phyloP scores from a whole-genome alignment of 2,888 invertebrate genomes.

The Lithophane semibrunnea region DNA sequence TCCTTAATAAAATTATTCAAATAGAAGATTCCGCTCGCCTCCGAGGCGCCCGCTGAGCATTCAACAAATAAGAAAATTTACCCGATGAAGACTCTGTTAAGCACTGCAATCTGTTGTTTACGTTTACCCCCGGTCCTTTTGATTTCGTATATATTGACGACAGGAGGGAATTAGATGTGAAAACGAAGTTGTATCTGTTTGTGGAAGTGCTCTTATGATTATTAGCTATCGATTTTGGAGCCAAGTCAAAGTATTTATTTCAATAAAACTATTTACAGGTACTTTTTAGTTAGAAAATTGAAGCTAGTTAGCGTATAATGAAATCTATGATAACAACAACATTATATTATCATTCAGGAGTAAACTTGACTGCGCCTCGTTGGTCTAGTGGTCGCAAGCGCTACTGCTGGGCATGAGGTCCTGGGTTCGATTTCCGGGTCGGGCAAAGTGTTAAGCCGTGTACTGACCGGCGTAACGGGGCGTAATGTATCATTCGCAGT shows the following conservation, averaged over 20 bases:
- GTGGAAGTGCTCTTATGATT: neutral
- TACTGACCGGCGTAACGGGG: no score
- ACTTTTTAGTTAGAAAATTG: neutral
- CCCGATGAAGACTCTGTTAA: slow-evolving; percentile 70
- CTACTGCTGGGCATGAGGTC: no score
- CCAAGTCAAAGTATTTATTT: neutral
- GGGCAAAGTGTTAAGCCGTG: no score
- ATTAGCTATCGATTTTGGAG: neutral
- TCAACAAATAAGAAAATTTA: slow-evolving; percentile 78
- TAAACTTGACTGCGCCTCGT: no score
- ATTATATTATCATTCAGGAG: neutral
- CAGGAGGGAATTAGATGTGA: slow-evolving; percentile 7
- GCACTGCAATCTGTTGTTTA: slow-evolving; percentile 73
- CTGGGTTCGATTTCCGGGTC: no score
- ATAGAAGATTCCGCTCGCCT: slow-evolving; percentile 83
- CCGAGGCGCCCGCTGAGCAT: slow-evolving; percentile 80
- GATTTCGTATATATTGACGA: slow-evolving; percentile 44
- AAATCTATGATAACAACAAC: neutral
- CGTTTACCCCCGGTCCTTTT: slow-evolving; percentile 47
- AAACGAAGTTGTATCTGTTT: neutral
- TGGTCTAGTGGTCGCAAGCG: no score
- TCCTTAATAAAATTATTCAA: slow-evolving; percentile 88
- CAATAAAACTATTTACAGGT: neutral
- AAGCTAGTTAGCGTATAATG: neutral
- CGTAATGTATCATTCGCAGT: no score